Base-by-base conservation (phyloP, 2,113 vertebrate genomes). In the Strix aluco region DNA sequence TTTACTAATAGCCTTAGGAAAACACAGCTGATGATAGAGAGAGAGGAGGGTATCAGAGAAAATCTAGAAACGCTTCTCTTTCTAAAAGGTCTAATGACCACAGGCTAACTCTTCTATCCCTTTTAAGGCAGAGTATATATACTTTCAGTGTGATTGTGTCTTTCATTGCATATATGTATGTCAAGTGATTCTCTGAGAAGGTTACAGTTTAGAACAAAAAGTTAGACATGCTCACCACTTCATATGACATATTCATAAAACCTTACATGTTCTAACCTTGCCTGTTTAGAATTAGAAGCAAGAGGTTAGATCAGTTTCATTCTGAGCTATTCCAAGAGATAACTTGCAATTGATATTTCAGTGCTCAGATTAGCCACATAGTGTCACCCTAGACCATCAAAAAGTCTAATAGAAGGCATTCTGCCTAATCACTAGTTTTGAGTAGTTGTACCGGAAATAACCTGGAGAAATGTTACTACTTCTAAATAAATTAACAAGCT, bases 331-430 rank as follows among this genome's bases (percentile, higher is more conserved):
- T 55, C 51, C 72, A 46, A 58, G n/a, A 69, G 25, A 42, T 54
- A 73, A 30, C 6, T 85, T 17, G 47, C 55, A 85, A 21, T 38
- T 36, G 73, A 14, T 87, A 62, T 58, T 95, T 96, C 86, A 96
- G 88, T 97, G 95, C 96, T 90, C 44, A 15, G 62, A 89, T 96
- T 95, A 96, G 89, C 97, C 97, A 97, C 97, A 92, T n/a, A 97
- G 97, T 97, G 97, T 97, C 97, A 97, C 97, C 88, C 95, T 97
- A 97, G 88, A 97, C 96, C 97, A 63, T 65, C 73, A 80, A 57
- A 97, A 94, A 87, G 58, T 5, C 62, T 72, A 49, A 40, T 30
- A 42, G 69, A 85, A 96, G 46, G 23, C 78, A n/a, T 80, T 62
- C 83, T 38, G 11, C 15, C 14, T 14, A 72, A 77, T 40, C 34